Evolutionary conservation across 1,140 invertebrate genomes (phyloP), one percentile per base, ranked within the genome.

Genomic region (Neodiprion pinetum): DNA sequence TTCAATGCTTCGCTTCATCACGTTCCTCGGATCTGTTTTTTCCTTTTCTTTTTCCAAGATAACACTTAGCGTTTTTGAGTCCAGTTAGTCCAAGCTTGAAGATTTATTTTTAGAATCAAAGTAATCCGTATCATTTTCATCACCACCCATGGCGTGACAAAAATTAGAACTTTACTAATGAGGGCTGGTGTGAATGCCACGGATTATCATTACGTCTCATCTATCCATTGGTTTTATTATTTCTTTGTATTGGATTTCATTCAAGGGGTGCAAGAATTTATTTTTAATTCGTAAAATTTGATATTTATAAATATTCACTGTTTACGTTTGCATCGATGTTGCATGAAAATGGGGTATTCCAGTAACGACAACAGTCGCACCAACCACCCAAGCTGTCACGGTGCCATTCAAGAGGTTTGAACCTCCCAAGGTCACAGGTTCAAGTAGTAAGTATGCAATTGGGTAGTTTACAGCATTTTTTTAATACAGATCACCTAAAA

Each of bases 281-380:
- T 61, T 12, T 14, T 14, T 9, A 61, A 61, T 9, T 61, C n/a
- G 7, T 61, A 4, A 61, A 40, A 40, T 40, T 40, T 5, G 28
- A 40, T 40, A 40, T 40, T 40, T 61, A 61, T 9, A 17, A 40
- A 61, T 61, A 61, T 61, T 61, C n/a, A 61, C 53, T 61, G n/a
- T 83, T 82, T 81, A 86, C 78, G 80, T 86, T 87, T 84, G 84
- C 86, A 87, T 88, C 86, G 81, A 82, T 88, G 86, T 88, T 89
- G 85, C 87, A 89, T 88, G 88, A 85, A 82, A 86, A 84, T 85
- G 82, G 84, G 86, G 81, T 81, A 86, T 85, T 83, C 72, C 87
- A 89, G 88, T 88, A 83, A 88, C 87, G 76, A 87, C 88, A 75
- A 88, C 86, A 48, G 81, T 86, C 81, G 80, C 80, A 21, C 84